phyloP scores from a whole-genome alignment of 1,140 invertebrate genomes.

The Eupeodes corollae region DNA sequence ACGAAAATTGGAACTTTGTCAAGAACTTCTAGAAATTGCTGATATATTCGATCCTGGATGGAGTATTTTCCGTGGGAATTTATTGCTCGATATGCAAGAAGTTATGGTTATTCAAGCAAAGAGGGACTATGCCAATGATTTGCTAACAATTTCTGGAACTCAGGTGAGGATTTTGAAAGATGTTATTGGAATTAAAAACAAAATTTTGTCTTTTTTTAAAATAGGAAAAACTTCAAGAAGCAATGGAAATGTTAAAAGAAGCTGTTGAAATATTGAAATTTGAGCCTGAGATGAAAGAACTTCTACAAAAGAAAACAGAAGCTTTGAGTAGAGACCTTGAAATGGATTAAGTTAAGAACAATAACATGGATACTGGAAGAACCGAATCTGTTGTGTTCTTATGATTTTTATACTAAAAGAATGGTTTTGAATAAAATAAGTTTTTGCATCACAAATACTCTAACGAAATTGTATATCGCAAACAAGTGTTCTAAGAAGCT shows the following conservation, averaged over 20 bases:
- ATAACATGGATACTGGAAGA: no score
- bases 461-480: no score
- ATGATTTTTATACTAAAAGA: no score
- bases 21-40: constrained; percentile 50
- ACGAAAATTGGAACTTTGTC: constrained; percentile 51
- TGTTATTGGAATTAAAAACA: background rate
- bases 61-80: constrained; percentile 47
- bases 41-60: constrained; percentile 51
- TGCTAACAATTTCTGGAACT: constrained; percentile 41
- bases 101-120: constrained; percentile 44
- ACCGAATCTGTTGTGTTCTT: no score
- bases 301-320: constrained; percentile 24
- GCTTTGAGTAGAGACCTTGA: no score
- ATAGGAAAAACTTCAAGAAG: constrained; percentile 41
- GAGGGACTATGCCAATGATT: constrained; percentile 39
- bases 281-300: constrained; percentile 45
- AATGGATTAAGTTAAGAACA: no score
- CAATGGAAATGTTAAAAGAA: constrained; percentile 43
- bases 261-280: constrained; percentile 43
- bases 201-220: constrained; percentile 5
- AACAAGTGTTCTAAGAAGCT: no score
- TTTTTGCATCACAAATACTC: no score
- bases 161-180: constrained; percentile 30
- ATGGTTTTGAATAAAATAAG: no score
- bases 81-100: constrained; percentile 53